phyloP scores from a whole-genome alignment of 37 sponge, comb jelly and placozoan genomes.

The Crambe crambe region DNA sequence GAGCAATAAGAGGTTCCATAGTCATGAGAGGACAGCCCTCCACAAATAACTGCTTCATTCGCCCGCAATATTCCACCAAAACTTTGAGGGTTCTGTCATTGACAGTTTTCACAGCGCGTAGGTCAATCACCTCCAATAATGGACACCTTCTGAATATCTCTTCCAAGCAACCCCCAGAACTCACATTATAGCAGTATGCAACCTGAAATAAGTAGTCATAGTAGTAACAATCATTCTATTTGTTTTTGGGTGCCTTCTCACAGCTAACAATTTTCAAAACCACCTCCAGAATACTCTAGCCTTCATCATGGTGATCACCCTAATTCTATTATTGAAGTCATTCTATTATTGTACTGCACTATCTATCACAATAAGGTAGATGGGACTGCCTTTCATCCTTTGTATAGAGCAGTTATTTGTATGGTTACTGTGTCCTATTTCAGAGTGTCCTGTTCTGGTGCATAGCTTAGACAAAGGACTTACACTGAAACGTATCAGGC shows the following conservation, averaged over 20 bases:
- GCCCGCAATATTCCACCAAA: constrained; percentile 12
- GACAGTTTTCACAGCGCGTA: constrained; percentile 9
- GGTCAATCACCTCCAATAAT: constrained; percentile 10
- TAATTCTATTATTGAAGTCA: background rate
- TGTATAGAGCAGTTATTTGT: too few species aligned
- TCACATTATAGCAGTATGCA: constrained; percentile 5
- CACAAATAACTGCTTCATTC: constrained; percentile 12
- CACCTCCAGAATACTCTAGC: background rate
- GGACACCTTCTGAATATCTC: constrained; percentile 22
- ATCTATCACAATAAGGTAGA: too few species aligned
- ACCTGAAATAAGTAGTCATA: background rate
- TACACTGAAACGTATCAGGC: background rate
- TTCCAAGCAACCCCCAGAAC: constrained; percentile 2
- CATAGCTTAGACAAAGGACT: too few species aligned
- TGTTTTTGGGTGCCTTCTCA: background rate
- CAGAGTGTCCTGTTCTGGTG: too few species aligned
- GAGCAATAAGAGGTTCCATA: background rate
- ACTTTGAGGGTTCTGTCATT: constrained; percentile 20
- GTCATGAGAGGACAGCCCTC: constrained; percentile 5
- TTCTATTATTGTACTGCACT: too few species aligned
- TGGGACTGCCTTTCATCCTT: too few species aligned
- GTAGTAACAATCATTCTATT: background rate
- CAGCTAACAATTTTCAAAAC: background rate
- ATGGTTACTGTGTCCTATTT: too few species aligned
- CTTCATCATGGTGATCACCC: too few species aligned